phyloP scores from a whole-genome alignment of 2,113 vertebrate genomes.

The Progne subis region DNA sequence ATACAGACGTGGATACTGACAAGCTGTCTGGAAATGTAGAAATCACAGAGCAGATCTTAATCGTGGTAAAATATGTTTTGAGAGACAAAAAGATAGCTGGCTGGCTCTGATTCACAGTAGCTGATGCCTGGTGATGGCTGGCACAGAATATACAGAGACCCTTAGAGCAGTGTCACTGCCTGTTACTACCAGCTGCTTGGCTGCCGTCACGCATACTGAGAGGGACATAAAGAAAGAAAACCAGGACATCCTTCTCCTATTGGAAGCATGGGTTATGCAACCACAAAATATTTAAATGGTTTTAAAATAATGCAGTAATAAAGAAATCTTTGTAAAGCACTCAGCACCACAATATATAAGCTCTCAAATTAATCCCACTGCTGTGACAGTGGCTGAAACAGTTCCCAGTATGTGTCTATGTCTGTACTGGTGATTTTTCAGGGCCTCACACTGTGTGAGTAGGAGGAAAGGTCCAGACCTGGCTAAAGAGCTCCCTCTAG shows the following conservation, averaged over 20 bases:
- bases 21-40: not conserved
- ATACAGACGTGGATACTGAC: not conserved
- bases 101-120: not conserved
- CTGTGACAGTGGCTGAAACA: not conserved
- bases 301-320: not conserved
- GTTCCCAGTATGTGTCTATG: not conserved
- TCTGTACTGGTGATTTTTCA: not conserved
- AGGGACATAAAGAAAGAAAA: slow-evolving; percentile 21
- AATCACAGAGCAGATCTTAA: not conserved
- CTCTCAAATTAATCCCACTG: not conserved
- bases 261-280: not conserved
- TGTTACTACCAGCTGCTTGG: slow-evolving; percentile 64
- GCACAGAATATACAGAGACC: slow-evolving; percentile 44
- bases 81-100: slow-evolving; percentile 6
- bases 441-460: not conserved
- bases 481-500: slow-evolving; percentile 16
- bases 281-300: not conserved
- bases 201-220: slow-evolving; percentile 35
- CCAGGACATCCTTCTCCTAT: not conserved
- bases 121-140: slow-evolving; percentile 38
- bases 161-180: slow-evolving; percentile 53
- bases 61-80: not conserved
- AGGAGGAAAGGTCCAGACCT: not conserved
- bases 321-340: not conserved
- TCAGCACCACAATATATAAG: not conserved